phyloP scores from a whole-genome alignment of 1,140 invertebrate species.

The Drosophila grimshawi region DNA sequence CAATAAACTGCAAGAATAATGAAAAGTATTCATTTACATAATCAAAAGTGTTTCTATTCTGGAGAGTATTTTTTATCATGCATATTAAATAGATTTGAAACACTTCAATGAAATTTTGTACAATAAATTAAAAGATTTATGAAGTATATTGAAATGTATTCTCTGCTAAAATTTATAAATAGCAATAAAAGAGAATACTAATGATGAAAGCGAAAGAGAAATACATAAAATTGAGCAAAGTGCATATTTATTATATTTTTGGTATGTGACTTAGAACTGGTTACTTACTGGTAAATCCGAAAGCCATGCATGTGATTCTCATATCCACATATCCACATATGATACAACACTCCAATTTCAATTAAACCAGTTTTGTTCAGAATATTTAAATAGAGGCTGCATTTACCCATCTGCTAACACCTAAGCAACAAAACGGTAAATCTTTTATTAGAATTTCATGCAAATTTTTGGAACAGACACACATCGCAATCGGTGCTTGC shows the following conservation, averaged over 20 bases:
- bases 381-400: conserved; percentile 41
- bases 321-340: conserved; percentile 41
- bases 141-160: no score
- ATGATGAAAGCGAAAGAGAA: conserved; percentile 1
- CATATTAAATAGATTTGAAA: no score
- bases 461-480: conserved; percentile 51
- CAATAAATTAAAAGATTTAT: no score
- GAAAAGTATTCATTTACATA: no score
- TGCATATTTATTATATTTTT: conserved; percentile 3
- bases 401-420: conserved; percentile 46
- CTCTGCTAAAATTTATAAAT: no score
- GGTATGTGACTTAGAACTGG: conserved; percentile 26
- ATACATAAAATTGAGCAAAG: background rate
- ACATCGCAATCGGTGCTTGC: conserved; percentile 20
- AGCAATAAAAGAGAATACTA: conserved; percentile 27
- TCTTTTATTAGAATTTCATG: conserved; percentile 79
- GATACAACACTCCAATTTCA: conserved; percentile 76
- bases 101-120: no score
- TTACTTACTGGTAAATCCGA: conserved; percentile 10
- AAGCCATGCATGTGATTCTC: conserved; percentile 21
- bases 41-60: no score
- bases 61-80: no score
- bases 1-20: no score
- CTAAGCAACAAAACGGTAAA: conserved; percentile 61
- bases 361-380: conserved; percentile 74